Base-by-base conservation (phyloP, 2,888 invertebrate genomes). In the Euplagia quadripunctaria region DNA sequence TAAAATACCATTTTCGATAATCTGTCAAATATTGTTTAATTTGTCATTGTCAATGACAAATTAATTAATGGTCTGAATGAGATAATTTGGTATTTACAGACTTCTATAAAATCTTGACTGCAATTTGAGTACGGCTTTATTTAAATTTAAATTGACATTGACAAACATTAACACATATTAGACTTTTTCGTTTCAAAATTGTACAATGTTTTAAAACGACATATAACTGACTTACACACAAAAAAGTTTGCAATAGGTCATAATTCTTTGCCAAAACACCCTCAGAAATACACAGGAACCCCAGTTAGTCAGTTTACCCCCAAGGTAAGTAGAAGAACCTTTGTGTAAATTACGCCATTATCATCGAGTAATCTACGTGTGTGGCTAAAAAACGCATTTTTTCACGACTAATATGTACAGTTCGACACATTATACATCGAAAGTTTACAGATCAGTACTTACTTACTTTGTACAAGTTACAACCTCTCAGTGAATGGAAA, bases 371-470 rank as follows among this genome's bases (percentile, higher is more conserved):
- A 31, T 2, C 31, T 31, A 31, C 31, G 31, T 31, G 31, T 31
- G 31, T 31, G 31, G 31, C 31, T 31, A 31, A 2, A 31, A 31
- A 31, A 31, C 31, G 31, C 31, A 31, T n/a, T n/a, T 58, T 58
- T 11, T 20, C 20, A 20, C 11, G 55, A 9, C n/a, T 9, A 0
- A 20, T 58, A 20, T 58, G n/a, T 46, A 46, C 43, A 46, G 43
- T 46, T 46, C 8, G 4, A 46, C 6, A 4, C 9, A 46, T 46
- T 46, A 46, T 46, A 75, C 63, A 84, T 78, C 75, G 67, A 71
- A 83, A 83, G 66, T 74, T 74, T 71, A 73, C 85, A 78, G 74
- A 80, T 77, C 77, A 78, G 77, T 73, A 80, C 78, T 16, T 69
- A 42, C 71, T n/a, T 75, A 71, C 69, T 69, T 68, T 77, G 7